Evolutionary conservation across 2,888 invertebrate genomes (phyloP).

Genomic region (Molorchus minor): DNA sequence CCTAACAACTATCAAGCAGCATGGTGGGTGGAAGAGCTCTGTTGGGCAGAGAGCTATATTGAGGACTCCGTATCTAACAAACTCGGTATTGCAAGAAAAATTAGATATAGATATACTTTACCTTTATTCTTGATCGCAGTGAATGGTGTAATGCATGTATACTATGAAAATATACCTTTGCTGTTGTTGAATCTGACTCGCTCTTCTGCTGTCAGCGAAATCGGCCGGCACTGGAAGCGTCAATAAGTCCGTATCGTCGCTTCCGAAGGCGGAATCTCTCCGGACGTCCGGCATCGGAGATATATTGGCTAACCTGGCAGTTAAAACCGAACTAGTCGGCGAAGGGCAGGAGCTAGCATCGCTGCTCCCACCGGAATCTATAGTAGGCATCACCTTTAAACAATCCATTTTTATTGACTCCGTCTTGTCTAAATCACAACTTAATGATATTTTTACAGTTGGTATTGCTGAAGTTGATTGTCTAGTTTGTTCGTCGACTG

Average conservation of each 20-base stretch:
- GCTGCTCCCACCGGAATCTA: conserved; percentile 60
- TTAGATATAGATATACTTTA: too few species aligned
- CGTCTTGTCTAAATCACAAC: conserved; percentile 52
- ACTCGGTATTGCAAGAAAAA: too few species aligned
- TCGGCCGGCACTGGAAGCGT: conserved; percentile 80
- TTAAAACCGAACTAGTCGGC: conserved; percentile 62
- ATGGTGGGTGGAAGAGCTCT: too few species aligned
- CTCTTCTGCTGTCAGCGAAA: conserved; percentile 83
- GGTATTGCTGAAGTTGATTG: conserved; percentile 52
- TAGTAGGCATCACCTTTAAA: conserved; percentile 61
- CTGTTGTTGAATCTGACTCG: conserved; percentile 63
- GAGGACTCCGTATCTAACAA: too few species aligned
- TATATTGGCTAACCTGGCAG: conserved; percentile 68
- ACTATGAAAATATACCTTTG: conserved; percentile 26
- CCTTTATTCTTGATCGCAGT: too few species aligned
- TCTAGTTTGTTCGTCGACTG: conserved; percentile 69
- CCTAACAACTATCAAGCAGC: too few species aligned
- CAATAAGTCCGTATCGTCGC: conserved; percentile 64
- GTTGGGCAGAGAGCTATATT: too few species aligned
- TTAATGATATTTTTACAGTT: conserved; percentile 56
- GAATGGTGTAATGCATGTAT: background rate
- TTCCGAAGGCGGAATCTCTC: conserved; percentile 66
- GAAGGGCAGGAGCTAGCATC: conserved; percentile 65
- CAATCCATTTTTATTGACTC: conserved; percentile 57
- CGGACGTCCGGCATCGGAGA: conserved; percentile 74